Base-by-base conservation (phyloP, 2,797 vertebrate genomes). In the Dermochelys coriacea region DNA sequence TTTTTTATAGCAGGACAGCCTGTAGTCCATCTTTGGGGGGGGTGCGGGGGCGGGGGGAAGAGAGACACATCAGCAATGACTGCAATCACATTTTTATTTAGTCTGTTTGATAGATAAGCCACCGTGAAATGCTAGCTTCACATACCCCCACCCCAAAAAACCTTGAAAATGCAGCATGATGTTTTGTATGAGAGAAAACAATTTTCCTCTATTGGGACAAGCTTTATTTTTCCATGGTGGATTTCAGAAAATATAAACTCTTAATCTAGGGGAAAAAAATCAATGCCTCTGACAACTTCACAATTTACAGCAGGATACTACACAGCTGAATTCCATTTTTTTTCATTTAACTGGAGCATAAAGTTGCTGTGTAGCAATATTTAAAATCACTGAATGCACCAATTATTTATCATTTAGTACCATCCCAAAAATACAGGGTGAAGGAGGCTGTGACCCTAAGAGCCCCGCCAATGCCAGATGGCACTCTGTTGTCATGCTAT, bases 281-380 rank as follows among this genome's bases (percentile, higher is more conserved):
- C 49, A 86, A 3, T 41, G 27, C 21, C 61, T 21, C 77, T 85
- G 71, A 85, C 61, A 85, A n/a, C 54, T 92, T 96, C 93, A 94
- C 6, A 50, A 82, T 64, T 68, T 82, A 96, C 55, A 19, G 54
- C 90, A 91, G 15, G 86, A 80, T 78, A 96, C 21, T 78, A 27
- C 57, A 82, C 49, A 91, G 61, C 50, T 1, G 59, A 91, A 93
- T 68, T 88, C 51, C 75, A 88, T 88, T 96, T 93, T 94, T 94
- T 93, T 75, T 87, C 49, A 91, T 90, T 96, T 97, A 93, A 97
- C 95, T 68, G 10, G 2, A 94, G 91, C 81, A 92, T 91, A 95
- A 91, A 96, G 87, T 90, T 86, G 83, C 79, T 86, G 1, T 85
- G 57, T 93, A 91, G 52, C 90, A 88, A 34, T 54, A 91, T 92